Percentiles rank a stretch among this genome's conserved stretches.
Conservation (phyloP, 2,797 vertebrate genomes). For the Pipistrellus pygmaeus region DNA sequence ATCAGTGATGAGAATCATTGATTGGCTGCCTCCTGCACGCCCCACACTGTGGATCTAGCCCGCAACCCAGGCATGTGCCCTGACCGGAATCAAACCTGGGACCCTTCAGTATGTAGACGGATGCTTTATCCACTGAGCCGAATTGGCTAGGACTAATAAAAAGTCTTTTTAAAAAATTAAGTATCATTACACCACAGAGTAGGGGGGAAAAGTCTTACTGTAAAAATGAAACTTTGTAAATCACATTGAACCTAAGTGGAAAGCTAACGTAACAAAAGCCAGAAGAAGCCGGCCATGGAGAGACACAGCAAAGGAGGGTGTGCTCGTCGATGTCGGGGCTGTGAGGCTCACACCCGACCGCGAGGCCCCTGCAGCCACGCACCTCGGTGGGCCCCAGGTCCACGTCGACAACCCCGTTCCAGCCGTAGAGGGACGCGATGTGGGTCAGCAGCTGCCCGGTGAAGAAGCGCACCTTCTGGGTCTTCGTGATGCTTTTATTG, state of each 20-base stretch:
- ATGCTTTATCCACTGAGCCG: too few species aligned
- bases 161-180: neutral
- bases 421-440: conserved; percentile 94
- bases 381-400: conserved; percentile 87
- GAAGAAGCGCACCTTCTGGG: conserved; percentile 97
- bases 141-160: neutral
- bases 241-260: neutral
- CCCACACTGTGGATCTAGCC: too few species aligned
- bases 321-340: rapidly evolving
- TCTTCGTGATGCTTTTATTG: conserved; percentile 94
- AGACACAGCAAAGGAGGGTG: neutral
- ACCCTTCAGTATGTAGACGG: too few species aligned
- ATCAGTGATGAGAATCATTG: too few species aligned
- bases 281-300: rapidly evolving
- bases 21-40: too few species aligned
- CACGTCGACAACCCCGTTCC: conserved; percentile 95
- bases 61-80: too few species aligned
- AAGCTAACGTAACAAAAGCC: neutral
- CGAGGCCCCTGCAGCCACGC: neutral
- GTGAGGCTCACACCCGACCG: neutral
- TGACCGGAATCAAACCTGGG: too few species aligned
- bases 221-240: neutral
- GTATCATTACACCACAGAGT: neutral
- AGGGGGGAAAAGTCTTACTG: neutral
- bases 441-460: conserved; percentile 90